Evolutionary conservation across 2,797 vertebrate genomes (phyloP), one percentile per base, ranked within the genome.

Genomic region (Eurystomus glaucurus): DNA sequence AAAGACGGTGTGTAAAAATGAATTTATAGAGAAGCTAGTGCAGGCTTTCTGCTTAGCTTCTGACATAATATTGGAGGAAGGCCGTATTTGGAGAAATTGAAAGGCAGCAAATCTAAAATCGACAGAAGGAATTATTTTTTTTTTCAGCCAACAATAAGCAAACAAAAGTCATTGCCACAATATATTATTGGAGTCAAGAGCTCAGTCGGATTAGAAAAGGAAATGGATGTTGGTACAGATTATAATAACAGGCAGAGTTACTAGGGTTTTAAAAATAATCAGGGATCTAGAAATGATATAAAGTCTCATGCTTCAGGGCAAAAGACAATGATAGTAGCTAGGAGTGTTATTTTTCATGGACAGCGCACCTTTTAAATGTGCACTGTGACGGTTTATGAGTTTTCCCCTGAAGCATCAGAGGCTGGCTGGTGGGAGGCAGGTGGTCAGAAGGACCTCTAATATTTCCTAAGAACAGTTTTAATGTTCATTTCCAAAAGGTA

Each of bases 81-180:
- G 58, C n/a, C 69, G 28, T n/a, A 43, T 69, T 90, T 50, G 76
- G 50, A 79, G 51, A 69, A 88, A 81, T 7, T 69, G 69, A 88
- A 87, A 93, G 94, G 70, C 48, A 91, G 51, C 46, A 80, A 87
- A 94, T 90, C 75, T 91, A 22, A 92, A 96, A 89, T 95, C 1
- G 29, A 91, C 86, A 80, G n/a, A 60, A 87, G 22, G 58, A 92
- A 70, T 95, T 87, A 71, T 82, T 76, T 93, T 93, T 82, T 76
- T 93, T 93, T 94, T 74, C 66, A 77, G 28, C 19, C 29, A 58
- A 77, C 74, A 93, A 62, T 77, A 87, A 77, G 31, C 62, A 70
- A 80, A 89, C 69, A 86, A 31, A 97, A 92, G 60, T 80, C 64
- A 45, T 90, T 91, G 81, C 45, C 41, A 60, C 71, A 78, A 39